Evolutionary conservation across 53 echinoderm and acorn worm genomes (phyloP).

Genomic region (Crossaster papposus): DNA sequence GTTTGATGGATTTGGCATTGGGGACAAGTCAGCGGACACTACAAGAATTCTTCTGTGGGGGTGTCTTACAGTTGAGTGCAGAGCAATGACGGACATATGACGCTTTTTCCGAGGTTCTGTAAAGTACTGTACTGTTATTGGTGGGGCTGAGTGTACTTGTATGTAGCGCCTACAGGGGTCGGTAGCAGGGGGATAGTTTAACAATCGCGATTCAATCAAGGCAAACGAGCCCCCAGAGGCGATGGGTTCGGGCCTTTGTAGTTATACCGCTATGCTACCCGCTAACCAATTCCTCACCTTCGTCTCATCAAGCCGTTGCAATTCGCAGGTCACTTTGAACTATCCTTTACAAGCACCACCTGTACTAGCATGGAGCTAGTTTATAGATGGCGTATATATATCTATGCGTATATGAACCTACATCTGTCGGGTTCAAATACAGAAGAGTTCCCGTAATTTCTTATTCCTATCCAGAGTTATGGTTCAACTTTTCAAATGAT

Average conservation of each 20-base stretch:
- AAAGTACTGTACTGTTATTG: neutral
- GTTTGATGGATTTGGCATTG: constrained; percentile 56
- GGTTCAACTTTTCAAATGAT: too few species aligned
- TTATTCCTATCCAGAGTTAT: too few species aligned
- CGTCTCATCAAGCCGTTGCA: neutral
- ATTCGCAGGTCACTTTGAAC: neutral
- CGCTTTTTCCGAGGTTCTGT: neutral
- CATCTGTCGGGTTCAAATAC: too few species aligned
- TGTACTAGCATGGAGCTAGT: neutral
- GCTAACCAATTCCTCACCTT: neutral
- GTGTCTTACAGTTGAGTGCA: constrained; percentile 29
- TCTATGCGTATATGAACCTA: neutral
- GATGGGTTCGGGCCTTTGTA: constrained; percentile 9
- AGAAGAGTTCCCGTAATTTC: too few species aligned
- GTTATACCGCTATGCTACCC: too few species aligned
- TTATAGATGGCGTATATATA: too few species aligned
- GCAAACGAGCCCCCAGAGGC: constrained; percentile 44
- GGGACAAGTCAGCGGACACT: constrained; percentile 30
- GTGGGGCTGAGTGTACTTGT: neutral
- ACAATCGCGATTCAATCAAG: constrained; percentile 28
- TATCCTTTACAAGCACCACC: neutral
- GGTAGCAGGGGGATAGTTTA: neutral
- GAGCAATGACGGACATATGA: constrained; percentile 46
- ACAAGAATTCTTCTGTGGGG: constrained; percentile 9
- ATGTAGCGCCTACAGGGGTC: neutral